Percentiles rank a stretch among this genome's conserved stretches.
Evolutionary conservation across 2,888 invertebrate species (phyloP).

Genomic region (Lithosia quadra): DNA sequence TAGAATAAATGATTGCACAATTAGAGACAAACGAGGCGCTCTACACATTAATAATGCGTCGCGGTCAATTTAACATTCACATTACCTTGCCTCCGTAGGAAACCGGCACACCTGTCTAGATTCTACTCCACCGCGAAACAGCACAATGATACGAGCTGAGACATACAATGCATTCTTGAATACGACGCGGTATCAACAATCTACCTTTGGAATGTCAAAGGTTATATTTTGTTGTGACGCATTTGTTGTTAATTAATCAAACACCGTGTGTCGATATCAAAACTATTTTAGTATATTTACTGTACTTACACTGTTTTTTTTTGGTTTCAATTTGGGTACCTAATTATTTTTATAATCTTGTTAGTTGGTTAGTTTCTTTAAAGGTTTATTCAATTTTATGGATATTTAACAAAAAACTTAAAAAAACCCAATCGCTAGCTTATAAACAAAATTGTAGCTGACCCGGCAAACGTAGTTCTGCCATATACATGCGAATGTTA

Average conservation of each 20-base stretch:
- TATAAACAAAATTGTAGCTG: not conserved
- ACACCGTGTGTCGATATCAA: too few species aligned
- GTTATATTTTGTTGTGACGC: not conserved
- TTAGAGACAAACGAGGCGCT: conserved; percentile 64
- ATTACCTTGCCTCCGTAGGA: conserved; percentile 55
- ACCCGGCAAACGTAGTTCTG: too few species aligned
- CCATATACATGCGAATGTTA: too few species aligned
- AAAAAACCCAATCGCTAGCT: not conserved
- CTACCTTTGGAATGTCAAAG: conserved; percentile 6
- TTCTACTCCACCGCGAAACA: conserved; percentile 48
- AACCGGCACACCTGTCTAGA: conserved; percentile 47
- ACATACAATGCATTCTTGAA: conserved; percentile 53
- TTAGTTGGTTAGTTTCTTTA: too few species aligned
- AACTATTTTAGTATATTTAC: not conserved
- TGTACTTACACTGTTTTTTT: not conserved
- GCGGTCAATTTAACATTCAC: conserved; percentile 71
- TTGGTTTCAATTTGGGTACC: too few species aligned
- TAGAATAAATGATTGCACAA: conserved; percentile 61
- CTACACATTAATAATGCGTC: conserved; percentile 61
- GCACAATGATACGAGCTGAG: conserved; percentile 54
- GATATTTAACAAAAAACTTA: too few species aligned
- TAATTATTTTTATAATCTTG: not conserved
- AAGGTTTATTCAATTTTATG: too few species aligned
- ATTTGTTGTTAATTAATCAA: not conserved
- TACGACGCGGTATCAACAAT: conserved; percentile 24